Conservation (phyloP, 2,113 vertebrate genomes). For the Phylloscopus whistleri region DNA sequence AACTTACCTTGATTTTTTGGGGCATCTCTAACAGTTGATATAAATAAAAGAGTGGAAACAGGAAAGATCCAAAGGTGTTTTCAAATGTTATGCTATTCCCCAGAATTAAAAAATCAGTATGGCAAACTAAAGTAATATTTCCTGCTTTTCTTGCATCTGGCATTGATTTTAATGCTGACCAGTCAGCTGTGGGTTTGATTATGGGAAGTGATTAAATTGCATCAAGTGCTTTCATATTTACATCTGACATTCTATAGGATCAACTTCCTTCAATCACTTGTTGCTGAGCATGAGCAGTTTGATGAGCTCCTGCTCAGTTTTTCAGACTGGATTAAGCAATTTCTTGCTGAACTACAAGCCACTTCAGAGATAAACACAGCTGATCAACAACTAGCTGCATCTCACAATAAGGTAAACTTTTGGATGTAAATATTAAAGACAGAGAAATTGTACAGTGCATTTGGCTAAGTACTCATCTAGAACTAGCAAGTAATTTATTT, state of each 20-base stretch:
- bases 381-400: conserved; percentile 75
- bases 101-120: neutral
- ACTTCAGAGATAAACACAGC: conserved; percentile 81
- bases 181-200: neutral
- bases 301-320: conserved; percentile 81
- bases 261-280: conserved; percentile 76
- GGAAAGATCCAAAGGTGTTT: neutral
- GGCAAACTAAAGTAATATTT: neutral
- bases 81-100: neutral
- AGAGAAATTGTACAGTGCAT: neutral
- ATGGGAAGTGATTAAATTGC: neutral
- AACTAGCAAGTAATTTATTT: neutral
- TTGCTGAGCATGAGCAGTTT: conserved; percentile 80
- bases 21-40: neutral
- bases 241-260: conserved; percentile 69
- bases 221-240: neutral
- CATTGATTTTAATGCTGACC: neutral
- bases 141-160: neutral
- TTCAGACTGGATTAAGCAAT: conserved; percentile 86
- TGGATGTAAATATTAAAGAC: neutral
- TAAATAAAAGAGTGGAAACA: neutral
- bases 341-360: conserved; percentile 80
- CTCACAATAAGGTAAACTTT: conserved; percentile 81
- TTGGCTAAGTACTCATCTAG: neutral
- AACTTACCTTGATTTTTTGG: neutral